These are phyloP conservation scores for Zygogramma bicolorata DNA, from an alignment of 2,888 invertebrate genomes.

Conservation along the genomic window DNA sequence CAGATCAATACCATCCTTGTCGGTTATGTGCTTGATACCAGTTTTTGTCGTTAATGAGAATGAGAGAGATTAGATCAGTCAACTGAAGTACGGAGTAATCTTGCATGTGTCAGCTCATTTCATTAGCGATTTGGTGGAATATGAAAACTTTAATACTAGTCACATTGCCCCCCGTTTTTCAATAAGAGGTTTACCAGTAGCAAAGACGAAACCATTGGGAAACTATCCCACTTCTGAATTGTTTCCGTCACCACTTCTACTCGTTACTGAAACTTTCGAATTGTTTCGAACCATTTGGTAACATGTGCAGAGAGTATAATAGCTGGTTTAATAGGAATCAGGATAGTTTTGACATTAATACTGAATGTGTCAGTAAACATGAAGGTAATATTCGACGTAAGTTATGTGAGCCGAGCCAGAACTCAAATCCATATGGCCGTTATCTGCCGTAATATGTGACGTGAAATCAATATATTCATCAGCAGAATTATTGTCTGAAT, in stretches of 20 bases:
- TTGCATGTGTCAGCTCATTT: too few species aligned
- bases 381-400: constrained; percentile 25
- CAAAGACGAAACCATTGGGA: not conserved
- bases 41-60: too few species aligned
- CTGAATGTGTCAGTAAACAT: constrained; percentile 38
- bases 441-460: not conserved
- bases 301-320: constrained; percentile 31
- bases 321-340: constrained; percentile 32
- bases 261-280: constrained; percentile 2
- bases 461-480: constrained; percentile 5
- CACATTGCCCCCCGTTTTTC: too few species aligned
- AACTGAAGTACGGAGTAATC: too few species aligned
- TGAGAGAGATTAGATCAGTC: too few species aligned
- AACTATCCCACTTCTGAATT: not conserved
- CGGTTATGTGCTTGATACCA: too few species aligned
- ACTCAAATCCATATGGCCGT: constrained; percentile 3
- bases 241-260: not conserved
- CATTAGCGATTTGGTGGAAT: too few species aligned
- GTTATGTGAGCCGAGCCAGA: not conserved
- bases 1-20: too few species aligned
- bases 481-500: not conserved
- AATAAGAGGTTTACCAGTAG: too few species aligned
- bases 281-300: constrained; percentile 16
- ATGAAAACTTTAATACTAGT: too few species aligned
- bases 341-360: constrained; percentile 39